Evolutionary conservation across 1,140 invertebrate genomes (phyloP).

Genomic region (Dufourea novaeangliae): DNA sequence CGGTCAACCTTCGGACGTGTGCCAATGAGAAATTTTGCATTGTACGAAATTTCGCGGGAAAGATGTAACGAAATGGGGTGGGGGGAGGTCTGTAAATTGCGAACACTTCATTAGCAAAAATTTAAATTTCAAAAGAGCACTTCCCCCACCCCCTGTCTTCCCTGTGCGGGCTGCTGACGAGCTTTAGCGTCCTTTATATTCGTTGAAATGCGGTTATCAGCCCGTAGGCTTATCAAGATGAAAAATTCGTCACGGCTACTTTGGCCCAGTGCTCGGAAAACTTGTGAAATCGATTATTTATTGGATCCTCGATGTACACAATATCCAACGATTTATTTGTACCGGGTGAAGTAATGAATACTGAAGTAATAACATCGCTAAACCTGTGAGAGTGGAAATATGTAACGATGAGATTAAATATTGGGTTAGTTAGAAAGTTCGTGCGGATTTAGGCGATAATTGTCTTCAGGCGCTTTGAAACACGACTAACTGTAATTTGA

Average conservation of each 20-base stretch:
- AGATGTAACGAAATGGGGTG: conserved; percentile 20
- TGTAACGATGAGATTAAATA: no score
- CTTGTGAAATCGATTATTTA: background rate
- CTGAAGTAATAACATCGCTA: no score
- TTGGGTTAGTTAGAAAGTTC: no score
- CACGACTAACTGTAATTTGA: no score
- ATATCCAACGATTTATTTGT: no score
- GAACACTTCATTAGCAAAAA: conserved; percentile 50
- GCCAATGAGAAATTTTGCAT: conserved; percentile 41
- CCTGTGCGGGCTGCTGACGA: conserved; percentile 16
- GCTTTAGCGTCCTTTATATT: conserved; percentile 30
- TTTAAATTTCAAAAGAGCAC: conserved; percentile 54
- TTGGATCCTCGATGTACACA: no score
- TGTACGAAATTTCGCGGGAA: conserved; percentile 26
- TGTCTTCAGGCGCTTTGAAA: no score
- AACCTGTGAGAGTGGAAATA: no score
- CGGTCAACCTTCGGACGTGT: background rate
- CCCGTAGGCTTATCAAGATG: conserved; percentile 2
- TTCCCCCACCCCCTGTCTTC: conserved; percentile 19
- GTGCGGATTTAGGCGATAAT: no score
- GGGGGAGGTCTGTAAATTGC: conserved; percentile 44
- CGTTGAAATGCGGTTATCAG: conserved; percentile 20
- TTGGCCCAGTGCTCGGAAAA: background rate
- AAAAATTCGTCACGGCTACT: background rate
- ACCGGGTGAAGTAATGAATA: no score